Base-by-base conservation (phyloP, 2,797 vertebrate genomes). In the Aldrovandia affinis region DNA sequence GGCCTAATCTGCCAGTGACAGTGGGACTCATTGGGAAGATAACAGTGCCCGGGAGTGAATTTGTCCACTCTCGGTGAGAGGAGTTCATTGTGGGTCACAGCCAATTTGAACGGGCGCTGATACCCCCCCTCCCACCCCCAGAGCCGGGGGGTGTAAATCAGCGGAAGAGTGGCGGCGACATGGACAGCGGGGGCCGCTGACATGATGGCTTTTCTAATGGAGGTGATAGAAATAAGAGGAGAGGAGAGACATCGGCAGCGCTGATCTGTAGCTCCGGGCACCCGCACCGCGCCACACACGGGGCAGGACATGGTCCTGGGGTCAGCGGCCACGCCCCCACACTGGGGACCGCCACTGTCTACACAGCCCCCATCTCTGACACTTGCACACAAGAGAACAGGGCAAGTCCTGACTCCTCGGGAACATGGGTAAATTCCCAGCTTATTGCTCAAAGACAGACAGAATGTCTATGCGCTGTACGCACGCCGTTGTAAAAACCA, bases 171-270 rank as follows among this genome's bases (percentile, higher is more conserved):
- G 94, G 95, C 92, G 88, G 89, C 92, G 93, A 92, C 95, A 94
- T 91, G 44, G 89, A 94, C 95, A 94, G 94, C 93, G 94, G 95
- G 94, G 94, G 90, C 93, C 87, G 90, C 95, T 91, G 93, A 96
- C 96, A 96, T 91, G 91, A 93, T 94, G 94, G 94, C 94, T 96
- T 95, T 94, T 94, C 94, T 95, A 96, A 96, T 93, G 95, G 95
- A 96, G 94, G 92, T 94, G 94, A 93, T 93, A 92, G 95, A 96
- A 97, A 96, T 94, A 95, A 95, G 95, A 93, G 93, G 92, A 93
- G 92, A 92, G 44, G 93, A 94, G 93, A 95, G 94, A 95, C 95
- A 96, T 96, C 95, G 94, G 94, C 91, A 78, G 89, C 85, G 93
- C 90, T 95, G 94, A 97, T 96, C 96, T 96, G 93, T 91, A 94